Base-by-base conservation (phyloP, 2,888 invertebrate species). In the Cheiracanthium punctorium region DNA sequence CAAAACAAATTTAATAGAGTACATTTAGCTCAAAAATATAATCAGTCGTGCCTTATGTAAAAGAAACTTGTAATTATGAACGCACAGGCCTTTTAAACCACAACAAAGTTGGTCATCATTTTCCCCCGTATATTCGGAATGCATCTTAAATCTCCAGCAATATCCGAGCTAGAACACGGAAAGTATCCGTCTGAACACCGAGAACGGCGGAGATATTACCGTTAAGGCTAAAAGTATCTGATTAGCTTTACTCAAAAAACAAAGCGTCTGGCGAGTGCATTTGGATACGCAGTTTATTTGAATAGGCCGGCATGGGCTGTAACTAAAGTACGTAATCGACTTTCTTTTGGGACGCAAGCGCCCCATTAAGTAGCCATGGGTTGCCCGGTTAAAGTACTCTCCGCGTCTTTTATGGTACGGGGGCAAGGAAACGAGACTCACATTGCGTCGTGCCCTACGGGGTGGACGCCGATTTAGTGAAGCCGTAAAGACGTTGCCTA, bases 301-400 rank as follows among this genome's bases (percentile, higher is more conserved):
- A 58, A 58, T 58, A 58, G 58, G 2, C 1, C 5, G 2, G 1
- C 24, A 24, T 58, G 58, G 24, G 24, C 58, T 58, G 8, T 58
- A 24, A 58, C 58, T 24, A 58, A 58, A 20, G 58, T 20, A 24
- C 24, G 12, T 58, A 58, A 58, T 58, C 58, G 58, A 8, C 24
- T 58, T 58, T 24, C n/a, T n/a, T 48, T 58, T 12, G 20, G 24
- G 24, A 24, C 7, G 24, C 20, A 58, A 58, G 24, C 2, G 20
- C 58, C 24, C 58, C 58, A 58, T 58, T 58, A 58, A 58, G 7
- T 1, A 58, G 58, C 58, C 58, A 24, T 58, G 58, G 58, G 48
- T 8, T 58, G 8, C 8, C 58, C 12, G 4, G 8, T 24, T 4
- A 24, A 48, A 24, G 58, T 24, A 24, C 20, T 1, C 12, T 24